A percentile compares a stretch with the other conserved stretches of the same genome.
Conservation (phyloP, 23 tunicate species). For the Styela clava region DNA sequence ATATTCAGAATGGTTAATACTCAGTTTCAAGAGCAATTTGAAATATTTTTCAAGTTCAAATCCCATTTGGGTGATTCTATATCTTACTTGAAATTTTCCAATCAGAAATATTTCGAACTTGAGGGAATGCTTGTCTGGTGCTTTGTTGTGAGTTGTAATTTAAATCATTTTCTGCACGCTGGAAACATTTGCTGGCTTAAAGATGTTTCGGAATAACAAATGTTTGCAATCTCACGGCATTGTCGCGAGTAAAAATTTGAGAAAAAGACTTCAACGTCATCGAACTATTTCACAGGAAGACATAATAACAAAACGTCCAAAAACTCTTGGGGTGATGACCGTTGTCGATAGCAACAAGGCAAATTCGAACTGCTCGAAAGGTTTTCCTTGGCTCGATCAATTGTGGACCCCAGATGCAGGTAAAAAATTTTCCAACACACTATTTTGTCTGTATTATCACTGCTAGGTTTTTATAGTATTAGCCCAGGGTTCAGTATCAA, state of each 20-base stretch:
- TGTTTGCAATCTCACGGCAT: not conserved
- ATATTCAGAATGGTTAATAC: no score
- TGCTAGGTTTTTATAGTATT: no score
- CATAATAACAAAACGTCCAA: not conserved
- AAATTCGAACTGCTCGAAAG: not conserved
- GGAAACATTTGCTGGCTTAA: not conserved
- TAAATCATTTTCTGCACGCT: not conserved
- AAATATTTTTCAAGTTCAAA: no score
- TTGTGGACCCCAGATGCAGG: conserved; percentile 8
- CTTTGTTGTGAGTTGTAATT: no score
- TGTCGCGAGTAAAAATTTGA: not conserved
- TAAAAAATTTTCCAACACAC: no score
- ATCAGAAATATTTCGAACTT: no score
- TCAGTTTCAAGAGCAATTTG: no score
- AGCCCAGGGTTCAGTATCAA: no score
- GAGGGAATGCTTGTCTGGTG: no score
- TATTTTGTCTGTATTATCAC: no score
- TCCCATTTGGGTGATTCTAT: no score
- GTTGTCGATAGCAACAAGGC: not conserved
- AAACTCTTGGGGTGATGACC: conserved; percentile 4
- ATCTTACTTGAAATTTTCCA: no score
- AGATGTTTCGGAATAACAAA: not conserved
- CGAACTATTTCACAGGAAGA: conserved; percentile 3
- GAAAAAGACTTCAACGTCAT: not conserved
- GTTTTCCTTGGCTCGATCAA: not conserved